Evolutionary conservation across 1,140 invertebrate species (phyloP), one percentile per base, ranked within the genome.

Genomic region (Arctopsyche grandis): DNA sequence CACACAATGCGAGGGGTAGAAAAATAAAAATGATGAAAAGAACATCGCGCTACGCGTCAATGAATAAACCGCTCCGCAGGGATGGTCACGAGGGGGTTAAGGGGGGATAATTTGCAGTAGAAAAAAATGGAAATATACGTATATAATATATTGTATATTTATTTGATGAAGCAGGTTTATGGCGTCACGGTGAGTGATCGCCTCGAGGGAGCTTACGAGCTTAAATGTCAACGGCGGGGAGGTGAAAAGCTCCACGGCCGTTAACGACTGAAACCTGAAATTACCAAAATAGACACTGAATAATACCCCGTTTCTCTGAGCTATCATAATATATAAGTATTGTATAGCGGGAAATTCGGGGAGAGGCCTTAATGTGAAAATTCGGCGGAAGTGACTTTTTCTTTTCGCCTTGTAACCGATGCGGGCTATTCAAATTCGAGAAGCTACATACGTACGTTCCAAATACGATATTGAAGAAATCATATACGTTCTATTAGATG

Each of bases 201-300:
- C 58, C 69, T 66, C 46, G n/a, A 43, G 79, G 46, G 78, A 26
- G 63, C 60, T 52, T 70, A 26, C 79, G 43, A 75, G 75, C 29
- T 63, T 79, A 82, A 82, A 82, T 82, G 81, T 79, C 81, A 80
- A 75, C 77, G 77, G 79, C 29, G 77, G 81, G 52, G 77, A 9
- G 46, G 69, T 75, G 38, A 38, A 38, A 70, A 70, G 14, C 60
- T 52, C 21, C 19, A 21, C 14, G 29, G 22, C 44, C 44, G 38
- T 71, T 71, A 71, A 71, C 43, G 69, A 71, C 38, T 38, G 9
- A 10, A 38, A 38, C 29, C 29, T n/a, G 24, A 26, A 66, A 66
- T 66, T 26, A 66, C 63, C 63, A 66, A 66, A 66, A 66, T 66
- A 66, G 21, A 66, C 21, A 5, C 10, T 52, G 29, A 38, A 38